Conservation (phyloP, 2,797 vertebrate species). For the Rachycentron canadum region DNA sequence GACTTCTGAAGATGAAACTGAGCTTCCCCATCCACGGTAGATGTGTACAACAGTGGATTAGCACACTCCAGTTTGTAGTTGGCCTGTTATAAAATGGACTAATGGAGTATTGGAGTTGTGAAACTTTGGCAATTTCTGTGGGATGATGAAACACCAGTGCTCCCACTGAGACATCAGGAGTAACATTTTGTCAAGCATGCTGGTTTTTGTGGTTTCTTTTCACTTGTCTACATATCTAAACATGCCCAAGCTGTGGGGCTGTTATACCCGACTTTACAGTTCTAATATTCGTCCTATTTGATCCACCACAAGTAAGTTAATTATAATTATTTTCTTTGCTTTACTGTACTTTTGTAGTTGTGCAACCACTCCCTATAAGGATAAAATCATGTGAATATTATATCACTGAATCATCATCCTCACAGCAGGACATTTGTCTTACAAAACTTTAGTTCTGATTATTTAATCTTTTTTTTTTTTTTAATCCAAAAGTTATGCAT, state of each 20-base stretch:
- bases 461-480: not conserved
- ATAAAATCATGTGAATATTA: not conserved
- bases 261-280: not conserved
- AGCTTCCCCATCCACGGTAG: slow-evolving; percentile 1
- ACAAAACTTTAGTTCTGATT: not conserved
- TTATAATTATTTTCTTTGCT: not conserved
- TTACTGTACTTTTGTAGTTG: not conserved
- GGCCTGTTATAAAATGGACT: not conserved
- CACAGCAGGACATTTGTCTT: not conserved
- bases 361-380: no score
- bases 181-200: not conserved
- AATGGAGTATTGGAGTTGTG: not conserved
- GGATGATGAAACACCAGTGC: not conserved
- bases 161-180: not conserved
- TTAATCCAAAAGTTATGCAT: not conserved
- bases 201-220: not conserved
- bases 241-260: not conserved
- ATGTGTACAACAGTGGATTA: not conserved
- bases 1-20: slow-evolving; percentile 8
- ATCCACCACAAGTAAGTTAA: not conserved
- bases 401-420: not conserved
- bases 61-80: not conserved
- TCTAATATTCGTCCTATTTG: not conserved
- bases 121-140: not conserved
- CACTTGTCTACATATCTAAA: not conserved